Base-by-base conservation (phyloP, 2,113 vertebrate species). In the Martes martes region DNA sequence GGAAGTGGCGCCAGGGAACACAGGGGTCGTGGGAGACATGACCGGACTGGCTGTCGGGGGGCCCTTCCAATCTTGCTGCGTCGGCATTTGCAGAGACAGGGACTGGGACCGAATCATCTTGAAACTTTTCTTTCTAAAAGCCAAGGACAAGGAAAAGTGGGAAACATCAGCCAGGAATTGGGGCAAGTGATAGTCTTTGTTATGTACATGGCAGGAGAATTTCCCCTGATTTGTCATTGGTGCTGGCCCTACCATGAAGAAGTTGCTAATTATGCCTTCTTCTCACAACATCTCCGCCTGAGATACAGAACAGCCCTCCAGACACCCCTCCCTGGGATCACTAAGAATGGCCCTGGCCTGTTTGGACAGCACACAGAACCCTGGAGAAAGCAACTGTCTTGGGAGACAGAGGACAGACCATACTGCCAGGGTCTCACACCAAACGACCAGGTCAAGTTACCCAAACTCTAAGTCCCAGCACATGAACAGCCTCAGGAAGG, bases 41-140 rank as follows among this genome's bases (percentile, higher is more conserved):
- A 98, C 15, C 0, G 99, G 98, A 33, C 98, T 98, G 91, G 95
- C 24, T 0, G 96, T 87, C 2, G 99, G 98, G 65, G 97, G 47
- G 11, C 93, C 97, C 83, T 97, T 98, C 97, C 98, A 98, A 59
- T 98, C 98, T 94, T 95, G 98, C 82, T 98, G 98, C 14, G 95
- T 28, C 0, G 99, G 99, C 91, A 99, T 98, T 98, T 99, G 99
- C 95, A 99, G 96, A 86, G 99, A 99, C 94, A 99, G 93, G 2
- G 99, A 99, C 98, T 99, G 99, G 18, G 99, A 99, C 76, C 99
- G 99, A 98, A 99, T 99, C 99, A 99, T 97, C 99, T 99, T 99
- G 98, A 99, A 99, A 98, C 98, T 99, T 99, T 99, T 99, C 99
- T 99, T 99, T 98, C 99, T 99, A 97, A 0, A 11, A 98, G 96